Conservation (phyloP, 2,113 vertebrate genomes). For the Raphicerus campestris region DNA sequence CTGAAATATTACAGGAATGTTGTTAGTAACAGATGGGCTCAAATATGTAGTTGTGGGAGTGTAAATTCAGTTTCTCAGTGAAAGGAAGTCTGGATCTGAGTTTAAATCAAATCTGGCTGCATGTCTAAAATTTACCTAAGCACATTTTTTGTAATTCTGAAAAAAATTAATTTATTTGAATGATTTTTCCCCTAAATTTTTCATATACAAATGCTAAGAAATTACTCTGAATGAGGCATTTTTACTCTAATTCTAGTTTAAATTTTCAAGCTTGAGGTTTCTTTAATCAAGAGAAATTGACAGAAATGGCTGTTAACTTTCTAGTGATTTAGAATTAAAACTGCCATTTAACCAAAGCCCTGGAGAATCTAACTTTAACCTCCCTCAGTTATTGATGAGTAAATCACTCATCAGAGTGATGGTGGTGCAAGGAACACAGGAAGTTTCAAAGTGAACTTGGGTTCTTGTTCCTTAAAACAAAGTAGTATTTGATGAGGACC, state of each 20-base stretch:
- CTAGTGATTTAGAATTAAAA: conserved; percentile 10
- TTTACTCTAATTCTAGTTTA: neutral
- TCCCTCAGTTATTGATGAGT: neutral
- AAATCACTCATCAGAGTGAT: neutral
- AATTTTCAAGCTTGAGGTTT: neutral
- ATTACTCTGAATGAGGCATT: neutral
- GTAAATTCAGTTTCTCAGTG: neutral
- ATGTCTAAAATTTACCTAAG: neutral
- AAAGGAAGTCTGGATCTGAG: neutral
- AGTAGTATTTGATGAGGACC: neutral
- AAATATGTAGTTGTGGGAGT: conserved; percentile 5
- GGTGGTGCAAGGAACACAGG: neutral
- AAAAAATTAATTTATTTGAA: neutral
- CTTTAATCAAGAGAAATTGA: neutral
- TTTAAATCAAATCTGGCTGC: conserved; percentile 4
- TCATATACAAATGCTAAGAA: neutral
- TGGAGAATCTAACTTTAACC: neutral
- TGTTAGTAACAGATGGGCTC: conserved; percentile 37
- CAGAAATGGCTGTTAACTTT: conserved; percentile 25
- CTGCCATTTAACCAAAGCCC: neutral
- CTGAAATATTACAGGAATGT: conserved; percentile 1
- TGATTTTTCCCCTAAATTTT: conserved; percentile 8
- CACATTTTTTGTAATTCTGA: conserved; percentile 5
- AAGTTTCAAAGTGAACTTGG: neutral
- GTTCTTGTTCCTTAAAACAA: neutral